phyloP scores from a whole-genome alignment of 2,797 vertebrate species.

The Myotis vivesi region DNA sequence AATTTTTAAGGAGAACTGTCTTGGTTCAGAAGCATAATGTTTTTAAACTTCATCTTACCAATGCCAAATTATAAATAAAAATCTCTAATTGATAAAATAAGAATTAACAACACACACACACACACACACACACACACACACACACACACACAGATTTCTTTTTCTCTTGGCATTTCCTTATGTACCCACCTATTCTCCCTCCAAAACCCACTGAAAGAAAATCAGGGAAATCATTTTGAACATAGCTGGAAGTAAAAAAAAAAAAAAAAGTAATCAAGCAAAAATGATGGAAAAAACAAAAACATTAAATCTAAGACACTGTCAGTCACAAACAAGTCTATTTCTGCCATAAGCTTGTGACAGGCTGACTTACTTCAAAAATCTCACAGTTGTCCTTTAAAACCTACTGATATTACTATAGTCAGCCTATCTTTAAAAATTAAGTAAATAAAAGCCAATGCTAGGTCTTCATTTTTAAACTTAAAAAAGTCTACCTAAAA shows the following conservation, averaged over 20 bases:
- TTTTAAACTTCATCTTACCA: conserved; percentile 52
- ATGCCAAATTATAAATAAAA: background rate
- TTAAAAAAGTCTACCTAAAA: background rate
- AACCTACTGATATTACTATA: background rate
- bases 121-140: background rate
- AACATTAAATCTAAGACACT: background rate
- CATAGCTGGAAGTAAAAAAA: background rate
- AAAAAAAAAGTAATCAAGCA: background rate
- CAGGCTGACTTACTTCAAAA: background rate
- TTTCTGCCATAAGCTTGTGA: background rate
- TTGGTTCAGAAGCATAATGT: conserved; percentile 28
- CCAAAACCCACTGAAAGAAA: conserved; percentile 15
- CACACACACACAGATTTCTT: background rate
- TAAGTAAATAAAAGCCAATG: background rate
- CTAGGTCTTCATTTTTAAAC: background rate
- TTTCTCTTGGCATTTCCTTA: background rate
- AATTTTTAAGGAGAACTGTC: conserved; percentile 50
- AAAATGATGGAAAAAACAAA: background rate
- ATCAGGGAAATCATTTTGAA: conserved; percentile 16
- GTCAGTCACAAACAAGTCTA: background rate
- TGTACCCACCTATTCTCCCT: background rate
- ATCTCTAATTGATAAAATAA: conserved; percentile 11
- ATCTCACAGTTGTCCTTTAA: background rate
- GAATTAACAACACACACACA: background rate
- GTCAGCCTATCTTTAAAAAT: background rate